Base-by-base conservation (phyloP, 2,113 vertebrate genomes). In the Oreocharis arfaki region DNA sequence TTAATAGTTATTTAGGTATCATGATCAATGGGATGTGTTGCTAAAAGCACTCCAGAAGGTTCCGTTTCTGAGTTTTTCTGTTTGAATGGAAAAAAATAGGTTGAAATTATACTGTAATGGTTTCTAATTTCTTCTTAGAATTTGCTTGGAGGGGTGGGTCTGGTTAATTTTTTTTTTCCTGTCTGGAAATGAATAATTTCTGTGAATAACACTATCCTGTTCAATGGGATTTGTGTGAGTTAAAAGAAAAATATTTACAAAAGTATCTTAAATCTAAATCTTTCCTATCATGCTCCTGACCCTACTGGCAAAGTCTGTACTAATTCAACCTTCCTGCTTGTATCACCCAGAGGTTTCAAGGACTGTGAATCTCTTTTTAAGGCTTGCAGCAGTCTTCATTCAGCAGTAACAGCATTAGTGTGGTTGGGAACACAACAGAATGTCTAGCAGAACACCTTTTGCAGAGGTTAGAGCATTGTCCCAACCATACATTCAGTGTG, bases 401-500 rank as follows among this genome's bases (percentile, higher is more conserved):
- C 7, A 27, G n/a, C 30, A 49, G 7, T 35, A 39, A 5, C 16
- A 47, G 21, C 28, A 12, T 42, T 27, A 15, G 14, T 32, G 27
- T 37, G 24, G 13, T 9, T 85, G 46, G 56, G 35, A 81, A 35
- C 39, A 37, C 26, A 82, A 41, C 23, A 65, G 33, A 52, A 75
- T 44, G 11, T 53, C 57, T n/a, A 20, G 26, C 7, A 56, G 14
- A 80, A 44, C 1, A 2, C 9, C 16, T 75, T 69, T 75, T 53
- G 24, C 44, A 75, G 52, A 46, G 32, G 6, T 71, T 23, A 32
- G 19, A 17, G 30, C 15, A 13, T 15, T 64, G 18, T 50, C n/a
- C 77, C 0, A 0, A 42, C 30, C 3, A 0, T 15, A 30, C 39
- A 23, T 16, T 68, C 35, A 24, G 8, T 35, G 16, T 60, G 30